Conservation (phyloP, 2,113 vertebrate genomes). For the Arenaria interpres region DNA sequence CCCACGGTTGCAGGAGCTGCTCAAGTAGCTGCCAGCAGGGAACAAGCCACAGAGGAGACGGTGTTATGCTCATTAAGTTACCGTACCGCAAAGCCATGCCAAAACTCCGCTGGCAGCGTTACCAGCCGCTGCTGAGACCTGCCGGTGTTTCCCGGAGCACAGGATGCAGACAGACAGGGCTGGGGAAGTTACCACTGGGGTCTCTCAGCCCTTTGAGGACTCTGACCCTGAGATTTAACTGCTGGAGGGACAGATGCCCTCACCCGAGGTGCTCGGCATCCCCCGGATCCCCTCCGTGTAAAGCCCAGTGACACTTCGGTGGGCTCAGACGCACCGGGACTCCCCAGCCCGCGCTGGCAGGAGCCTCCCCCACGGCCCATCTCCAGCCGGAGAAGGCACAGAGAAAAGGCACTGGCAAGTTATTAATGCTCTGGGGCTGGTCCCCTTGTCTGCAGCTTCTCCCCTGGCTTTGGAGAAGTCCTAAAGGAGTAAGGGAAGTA, state of each 20-base stretch:
- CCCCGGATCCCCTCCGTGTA: neutral
- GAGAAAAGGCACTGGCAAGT: neutral
- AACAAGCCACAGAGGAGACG: neutral
- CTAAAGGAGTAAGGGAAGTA: neutral
- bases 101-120: neutral
- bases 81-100: neutral
- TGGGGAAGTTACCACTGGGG: neutral
- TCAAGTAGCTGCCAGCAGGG: neutral
- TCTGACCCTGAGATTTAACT: neutral
- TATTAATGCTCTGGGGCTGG: fast-evolving
- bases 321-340: neutral
- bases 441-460: neutral
- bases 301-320: neutral
- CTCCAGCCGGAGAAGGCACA: neutral
- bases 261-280: neutral
- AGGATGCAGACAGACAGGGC: neutral
- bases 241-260: neutral
- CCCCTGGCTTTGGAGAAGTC: neutral
- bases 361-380: neutral
- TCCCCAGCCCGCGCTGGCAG: fast-evolving
- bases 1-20: neutral
- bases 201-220: neutral
- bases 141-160: neutral
- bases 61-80: neutral
- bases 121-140: neutral